Percentiles rank a stretch among this genome's conserved stretches.
Evolutionary conservation across 2,797 vertebrate genomes (phyloP).

Genomic region (Gymnothorax javanicus): DNA sequence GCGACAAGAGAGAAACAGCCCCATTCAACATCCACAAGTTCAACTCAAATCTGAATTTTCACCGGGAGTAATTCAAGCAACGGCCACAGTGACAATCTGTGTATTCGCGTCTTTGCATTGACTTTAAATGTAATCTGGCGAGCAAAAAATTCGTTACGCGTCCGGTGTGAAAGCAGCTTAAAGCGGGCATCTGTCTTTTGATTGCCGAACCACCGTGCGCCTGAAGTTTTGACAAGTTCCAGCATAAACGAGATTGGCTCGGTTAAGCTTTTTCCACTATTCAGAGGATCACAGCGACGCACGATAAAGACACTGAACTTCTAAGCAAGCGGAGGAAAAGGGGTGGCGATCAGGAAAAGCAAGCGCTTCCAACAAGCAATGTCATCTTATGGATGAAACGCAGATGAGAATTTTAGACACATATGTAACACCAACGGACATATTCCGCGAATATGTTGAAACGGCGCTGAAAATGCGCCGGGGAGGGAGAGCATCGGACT

Average conservation of each 20-base stretch:
- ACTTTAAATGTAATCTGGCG: too few relatives aligned
- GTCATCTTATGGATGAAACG: constrained; percentile 11
- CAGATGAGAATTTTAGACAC: neutral
- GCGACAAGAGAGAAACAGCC: neutral
- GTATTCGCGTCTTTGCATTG: too few relatives aligned
- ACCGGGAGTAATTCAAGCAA: constrained; percentile 25
- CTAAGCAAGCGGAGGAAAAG: neutral
- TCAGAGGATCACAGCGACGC: constrained; percentile 26
- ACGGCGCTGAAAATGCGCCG: constrained; percentile 6
- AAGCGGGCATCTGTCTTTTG: constrained; percentile 23
- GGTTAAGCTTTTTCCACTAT: constrained; percentile 24
- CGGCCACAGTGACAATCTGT: constrained; percentile 16
- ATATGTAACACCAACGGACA: constrained; percentile 25
- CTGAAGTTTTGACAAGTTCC: constrained; percentile 60
- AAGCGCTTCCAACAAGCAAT: constrained; percentile 3
- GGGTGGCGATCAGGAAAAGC: neutral
- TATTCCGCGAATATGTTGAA: constrained; percentile 32
- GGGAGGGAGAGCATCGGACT: constrained; percentile 41
- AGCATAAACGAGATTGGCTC: constrained; percentile 23
- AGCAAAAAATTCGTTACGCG: too few relatives aligned
- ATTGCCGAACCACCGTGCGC: constrained; percentile 30
- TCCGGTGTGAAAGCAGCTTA: constrained; percentile 8
- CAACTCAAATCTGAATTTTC: neutral
- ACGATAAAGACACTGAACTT: constrained; percentile 26
- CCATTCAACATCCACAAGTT: neutral